phyloP scores from a whole-genome alignment of 1,140 invertebrate species.

The Drosophila ananassae region DNA sequence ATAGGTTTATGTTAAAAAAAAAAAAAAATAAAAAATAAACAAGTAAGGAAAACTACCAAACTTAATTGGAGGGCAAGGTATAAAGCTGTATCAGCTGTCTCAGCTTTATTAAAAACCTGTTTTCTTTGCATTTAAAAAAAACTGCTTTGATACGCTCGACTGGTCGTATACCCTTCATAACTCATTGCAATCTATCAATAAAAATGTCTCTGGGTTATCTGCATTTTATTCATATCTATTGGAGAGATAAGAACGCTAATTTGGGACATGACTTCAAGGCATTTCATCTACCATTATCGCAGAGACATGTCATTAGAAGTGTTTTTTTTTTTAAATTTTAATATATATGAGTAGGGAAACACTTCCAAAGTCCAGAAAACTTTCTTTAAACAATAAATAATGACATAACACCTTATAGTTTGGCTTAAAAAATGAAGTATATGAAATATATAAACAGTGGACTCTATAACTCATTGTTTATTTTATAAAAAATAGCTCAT shows the following conservation, averaged over 20 bases:
- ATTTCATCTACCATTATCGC: conserved; percentile 5
- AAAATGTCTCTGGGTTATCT: conserved; percentile 30
- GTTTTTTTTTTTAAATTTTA: no score
- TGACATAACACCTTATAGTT: no score
- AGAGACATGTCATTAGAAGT: not conserved
- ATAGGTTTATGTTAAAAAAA: conserved; percentile 22
- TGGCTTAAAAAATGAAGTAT: no score
- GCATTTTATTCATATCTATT: conserved; percentile 5
- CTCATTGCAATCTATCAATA: not conserved
- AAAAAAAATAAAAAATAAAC: conserved; percentile 1
- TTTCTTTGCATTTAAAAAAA: conserved; percentile 9
- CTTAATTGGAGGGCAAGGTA: conserved; percentile 15
- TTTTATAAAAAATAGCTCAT: no score
- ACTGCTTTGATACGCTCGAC: conserved; percentile 14
- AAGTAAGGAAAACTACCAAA: not conserved
- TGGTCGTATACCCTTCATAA: conserved; percentile 6
- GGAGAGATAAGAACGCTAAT: conserved; percentile 34
- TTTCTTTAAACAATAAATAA: no score
- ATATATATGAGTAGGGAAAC: not conserved
- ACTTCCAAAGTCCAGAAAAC: no score
- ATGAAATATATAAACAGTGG: no score
- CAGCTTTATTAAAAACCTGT: conserved; percentile 28
- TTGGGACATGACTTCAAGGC: conserved; percentile 39
- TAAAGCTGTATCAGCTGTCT: conserved; percentile 11
- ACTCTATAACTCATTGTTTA: no score